phyloP scores from a whole-genome alignment of 2,888 invertebrate genomes.

The Eupithecia inturbata region DNA sequence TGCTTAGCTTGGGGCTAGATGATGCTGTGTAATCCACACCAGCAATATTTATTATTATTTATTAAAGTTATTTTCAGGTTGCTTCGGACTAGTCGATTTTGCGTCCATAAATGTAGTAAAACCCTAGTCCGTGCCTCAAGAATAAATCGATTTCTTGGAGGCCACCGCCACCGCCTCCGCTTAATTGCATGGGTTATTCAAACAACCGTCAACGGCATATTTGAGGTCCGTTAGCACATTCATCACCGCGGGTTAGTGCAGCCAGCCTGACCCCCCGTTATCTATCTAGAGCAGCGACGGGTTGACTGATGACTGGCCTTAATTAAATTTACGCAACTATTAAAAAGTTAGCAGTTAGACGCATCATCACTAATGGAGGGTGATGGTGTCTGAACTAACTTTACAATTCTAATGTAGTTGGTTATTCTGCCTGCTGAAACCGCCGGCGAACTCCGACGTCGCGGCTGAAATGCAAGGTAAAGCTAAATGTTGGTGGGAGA shows the following conservation, averaged over 20 bases:
- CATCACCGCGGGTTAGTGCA: slow-evolving; percentile 77
- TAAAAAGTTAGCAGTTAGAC: slow-evolving; percentile 55
- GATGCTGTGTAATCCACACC: too few species aligned
- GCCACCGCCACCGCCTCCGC: slow-evolving; percentile 54
- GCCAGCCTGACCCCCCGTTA: slow-evolving; percentile 80
- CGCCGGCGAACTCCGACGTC: slow-evolving; percentile 66
- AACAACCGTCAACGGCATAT: slow-evolving; percentile 76
- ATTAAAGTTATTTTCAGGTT: background rate
- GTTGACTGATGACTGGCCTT: slow-evolving; percentile 81
- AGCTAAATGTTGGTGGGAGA: slow-evolving; percentile 4
- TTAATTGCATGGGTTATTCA: slow-evolving; percentile 76
- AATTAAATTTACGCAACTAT: slow-evolving; percentile 78
- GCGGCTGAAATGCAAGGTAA: slow-evolving; percentile 73
- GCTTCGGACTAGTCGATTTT: background rate
- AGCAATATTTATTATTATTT: too few species aligned
- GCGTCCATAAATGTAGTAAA: background rate
- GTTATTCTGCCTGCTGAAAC: slow-evolving; percentile 67
- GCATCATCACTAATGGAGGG: slow-evolving; percentile 53
- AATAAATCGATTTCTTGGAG: slow-evolving; percentile 68
- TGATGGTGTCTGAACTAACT: slow-evolving; percentile 59
- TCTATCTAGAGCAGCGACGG: slow-evolving; percentile 77
- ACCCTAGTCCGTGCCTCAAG: slow-evolving; percentile 51
- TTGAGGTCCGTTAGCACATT: slow-evolving; percentile 81
- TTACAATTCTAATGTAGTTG: slow-evolving; percentile 66
- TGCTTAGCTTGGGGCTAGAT: too few species aligned